Evolutionary conservation across 2,888 invertebrate species (phyloP).

Genomic region (Mythimna impura): DNA sequence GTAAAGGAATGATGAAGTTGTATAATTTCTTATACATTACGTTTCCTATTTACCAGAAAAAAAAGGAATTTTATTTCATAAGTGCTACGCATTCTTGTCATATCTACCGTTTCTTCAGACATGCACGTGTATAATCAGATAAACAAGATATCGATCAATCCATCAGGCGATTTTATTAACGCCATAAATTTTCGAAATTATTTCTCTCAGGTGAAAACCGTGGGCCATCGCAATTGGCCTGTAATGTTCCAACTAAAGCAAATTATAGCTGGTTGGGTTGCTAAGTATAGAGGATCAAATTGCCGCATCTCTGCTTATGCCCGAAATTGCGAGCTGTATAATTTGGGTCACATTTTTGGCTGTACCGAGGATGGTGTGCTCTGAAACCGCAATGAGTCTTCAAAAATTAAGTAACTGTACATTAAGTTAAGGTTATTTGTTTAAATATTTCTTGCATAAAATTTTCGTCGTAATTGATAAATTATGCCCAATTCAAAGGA

Average conservation of each 20-base stretch:
- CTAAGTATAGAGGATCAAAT: conserved; percentile 73
- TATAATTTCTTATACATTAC: not conserved
- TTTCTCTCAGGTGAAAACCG: conserved; percentile 73
- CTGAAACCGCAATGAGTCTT: conserved; percentile 55
- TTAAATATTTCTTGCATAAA: conserved; percentile 37
- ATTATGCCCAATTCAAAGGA: conserved; percentile 45
- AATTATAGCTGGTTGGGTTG: conserved; percentile 75
- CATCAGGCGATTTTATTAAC: conserved; percentile 77
- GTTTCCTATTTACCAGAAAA: conserved; percentile 13
- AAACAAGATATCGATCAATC: conserved; percentile 78
- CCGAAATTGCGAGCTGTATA: conserved; percentile 59
- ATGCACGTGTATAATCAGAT: conserved; percentile 52
- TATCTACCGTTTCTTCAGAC: conserved; percentile 54
- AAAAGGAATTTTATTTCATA: conserved; percentile 18
- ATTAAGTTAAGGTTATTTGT: conserved; percentile 60
- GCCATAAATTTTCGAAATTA: conserved; percentile 78
- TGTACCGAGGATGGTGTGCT: conserved; percentile 42
- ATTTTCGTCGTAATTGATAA: conserved; percentile 53
- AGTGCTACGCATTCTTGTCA: conserved; percentile 33
- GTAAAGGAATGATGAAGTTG: conserved; percentile 24
- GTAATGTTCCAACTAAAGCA: conserved; percentile 77
- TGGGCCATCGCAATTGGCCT: conserved; percentile 71
- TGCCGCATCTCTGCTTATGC: conserved; percentile 58
- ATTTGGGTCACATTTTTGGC: conserved; percentile 63
- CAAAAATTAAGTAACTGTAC: conserved; percentile 64